Evolutionary conservation across 2,797 vertebrate genomes (phyloP).

Genomic region (Taenioides sp.): DNA sequence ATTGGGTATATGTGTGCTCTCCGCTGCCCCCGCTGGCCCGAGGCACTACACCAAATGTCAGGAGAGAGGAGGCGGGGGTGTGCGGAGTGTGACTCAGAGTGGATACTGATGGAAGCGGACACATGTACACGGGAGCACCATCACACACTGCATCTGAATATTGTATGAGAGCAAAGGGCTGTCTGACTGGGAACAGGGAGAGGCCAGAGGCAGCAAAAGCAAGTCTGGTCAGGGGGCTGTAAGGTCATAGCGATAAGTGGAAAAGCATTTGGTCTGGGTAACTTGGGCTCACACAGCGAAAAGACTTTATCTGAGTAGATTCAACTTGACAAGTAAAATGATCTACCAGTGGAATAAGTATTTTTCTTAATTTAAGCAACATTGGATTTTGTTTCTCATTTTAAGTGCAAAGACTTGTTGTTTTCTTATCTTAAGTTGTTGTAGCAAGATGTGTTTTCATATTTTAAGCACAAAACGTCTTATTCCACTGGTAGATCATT

Average conservation of each 20-base stretch:
- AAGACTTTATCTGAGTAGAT: too few species aligned
- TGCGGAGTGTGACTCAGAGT: constrained; percentile 62
- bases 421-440: too few species aligned
- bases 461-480: too few species aligned
- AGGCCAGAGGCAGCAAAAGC: background rate
- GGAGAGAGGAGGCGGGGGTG: constrained; percentile 43
- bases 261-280: background rate
- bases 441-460: too few species aligned
- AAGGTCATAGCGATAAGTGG: background rate
- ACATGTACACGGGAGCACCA: constrained; percentile 53
- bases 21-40: constrained; percentile 36
- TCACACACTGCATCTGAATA: constrained; percentile 62
- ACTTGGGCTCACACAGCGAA: too few species aligned
- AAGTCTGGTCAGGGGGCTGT: background rate
- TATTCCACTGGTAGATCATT: too few species aligned
- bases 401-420: too few species aligned
- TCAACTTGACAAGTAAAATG: too few species aligned
- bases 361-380: too few species aligned
- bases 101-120: constrained; percentile 65
- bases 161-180: constrained; percentile 60
- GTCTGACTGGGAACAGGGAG: background rate
- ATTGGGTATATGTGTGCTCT: constrained; percentile 38
- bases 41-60: constrained; percentile 47
- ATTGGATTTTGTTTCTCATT: too few species aligned
- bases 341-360: too few species aligned